phyloP scores from a whole-genome alignment of 2,797 vertebrate genomes.

The Synaphobranchus kaupii region DNA sequence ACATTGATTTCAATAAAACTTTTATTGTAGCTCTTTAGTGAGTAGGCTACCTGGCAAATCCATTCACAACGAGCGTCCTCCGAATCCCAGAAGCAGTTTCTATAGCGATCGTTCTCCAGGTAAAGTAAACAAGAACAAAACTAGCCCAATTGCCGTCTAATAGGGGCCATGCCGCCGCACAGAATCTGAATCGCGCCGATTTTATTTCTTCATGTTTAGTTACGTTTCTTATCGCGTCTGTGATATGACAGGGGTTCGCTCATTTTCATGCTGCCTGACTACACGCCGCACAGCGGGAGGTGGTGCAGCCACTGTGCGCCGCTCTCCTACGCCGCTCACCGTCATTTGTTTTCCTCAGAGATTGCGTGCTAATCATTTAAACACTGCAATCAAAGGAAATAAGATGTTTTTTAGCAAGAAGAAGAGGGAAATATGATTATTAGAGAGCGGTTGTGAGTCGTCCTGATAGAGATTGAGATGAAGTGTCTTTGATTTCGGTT shows the following conservation, averaged over 20 bases:
- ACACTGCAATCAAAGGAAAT: conserved; percentile 81
- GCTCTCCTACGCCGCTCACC: conserved; percentile 54
- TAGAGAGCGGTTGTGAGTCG: conserved; percentile 73
- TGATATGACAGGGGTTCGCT: conserved; percentile 75
- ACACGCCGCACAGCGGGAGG: conserved; percentile 68
- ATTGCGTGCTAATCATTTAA: conserved; percentile 81
- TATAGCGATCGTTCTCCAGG: conserved; percentile 6
- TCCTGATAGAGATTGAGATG: conserved; percentile 73
- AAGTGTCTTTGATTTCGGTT: conserved; percentile 78
- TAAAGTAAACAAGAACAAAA: conserved; percentile 24
- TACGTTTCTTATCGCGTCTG: conserved; percentile 44
- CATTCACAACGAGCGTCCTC: background rate
- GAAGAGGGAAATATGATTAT: conserved; percentile 75
- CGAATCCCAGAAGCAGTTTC: background rate
- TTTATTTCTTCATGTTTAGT: conserved; percentile 26
- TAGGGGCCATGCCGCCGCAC: conserved; percentile 5
- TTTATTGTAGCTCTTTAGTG: background rate
- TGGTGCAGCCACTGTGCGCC: conserved; percentile 49
- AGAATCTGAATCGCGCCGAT: background rate
- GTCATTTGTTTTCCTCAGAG: conserved; percentile 67
- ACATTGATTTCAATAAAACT: background rate
- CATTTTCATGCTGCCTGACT: conserved; percentile 59
- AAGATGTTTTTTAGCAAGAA: conserved; percentile 71
- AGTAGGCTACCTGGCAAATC: background rate
- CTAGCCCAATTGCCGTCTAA: background rate